A percentile compares a stretch with the other conserved stretches of the same genome.
Evolutionary conservation across 2,797 vertebrate species (phyloP).

Genomic region (Muraenolepis orangiensis): DNA sequence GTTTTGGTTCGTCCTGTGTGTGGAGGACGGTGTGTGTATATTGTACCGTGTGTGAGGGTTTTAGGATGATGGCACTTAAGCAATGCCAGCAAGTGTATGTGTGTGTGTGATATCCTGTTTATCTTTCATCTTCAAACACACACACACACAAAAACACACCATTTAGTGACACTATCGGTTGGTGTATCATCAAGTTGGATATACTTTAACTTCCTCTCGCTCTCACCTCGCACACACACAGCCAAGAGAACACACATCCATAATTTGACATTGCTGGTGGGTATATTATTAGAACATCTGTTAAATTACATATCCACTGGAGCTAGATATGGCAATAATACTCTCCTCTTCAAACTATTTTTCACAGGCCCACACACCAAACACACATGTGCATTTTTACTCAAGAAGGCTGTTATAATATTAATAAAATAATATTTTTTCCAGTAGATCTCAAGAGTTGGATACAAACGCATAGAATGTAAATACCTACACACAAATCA

Average conservation of each 20-base stretch:
- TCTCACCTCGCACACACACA: background rate
- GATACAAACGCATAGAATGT: background rate
- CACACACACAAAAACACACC: background rate
- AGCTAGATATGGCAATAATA: background rate
- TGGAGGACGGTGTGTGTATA: background rate
- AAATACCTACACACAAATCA: background rate
- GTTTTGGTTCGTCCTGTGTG: background rate
- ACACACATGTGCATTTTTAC: background rate
- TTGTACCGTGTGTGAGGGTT: slow-evolving; percentile 6
- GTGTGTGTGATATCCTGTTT: slow-evolving; percentile 43
- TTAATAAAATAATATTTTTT: background rate
- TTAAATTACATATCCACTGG: background rate
- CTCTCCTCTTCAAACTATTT: background rate
- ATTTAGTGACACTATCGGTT: slow-evolving; percentile 8
- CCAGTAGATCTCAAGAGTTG: background rate
- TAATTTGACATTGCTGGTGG: slow-evolving; percentile 5
- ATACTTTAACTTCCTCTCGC: background rate
- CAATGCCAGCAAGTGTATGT: slow-evolving; percentile 18
- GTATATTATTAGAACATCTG: slow-evolving; percentile 21
- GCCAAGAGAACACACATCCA: slow-evolving; percentile 5
- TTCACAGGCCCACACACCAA: background rate
- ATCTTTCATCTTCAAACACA: slow-evolving; percentile 27
- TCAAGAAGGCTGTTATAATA: background rate
- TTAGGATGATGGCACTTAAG: slow-evolving; percentile 7
- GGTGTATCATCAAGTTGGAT: background rate